phyloP scores from a whole-genome alignment of 2,113 vertebrate species.

The Naja naja region DNA sequence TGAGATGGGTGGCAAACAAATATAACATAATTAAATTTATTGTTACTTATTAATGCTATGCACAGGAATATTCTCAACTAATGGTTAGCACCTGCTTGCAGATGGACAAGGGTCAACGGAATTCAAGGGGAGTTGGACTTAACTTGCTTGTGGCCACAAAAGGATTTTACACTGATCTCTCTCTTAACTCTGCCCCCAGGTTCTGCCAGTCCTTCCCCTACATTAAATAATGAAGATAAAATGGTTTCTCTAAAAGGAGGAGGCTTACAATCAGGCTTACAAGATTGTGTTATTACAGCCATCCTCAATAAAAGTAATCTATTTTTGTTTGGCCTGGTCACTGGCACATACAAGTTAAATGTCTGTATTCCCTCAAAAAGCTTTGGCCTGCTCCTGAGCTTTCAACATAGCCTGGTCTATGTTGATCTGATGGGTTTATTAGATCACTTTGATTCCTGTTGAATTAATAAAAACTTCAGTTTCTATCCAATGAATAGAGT shows the following conservation, averaged over 20 bases:
- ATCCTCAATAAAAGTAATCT: not conserved
- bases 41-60: too few species aligned
- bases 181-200: too few species aligned
- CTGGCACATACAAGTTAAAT: not conserved
- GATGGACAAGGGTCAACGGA: not conserved
- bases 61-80: too few species aligned
- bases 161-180: too few species aligned
- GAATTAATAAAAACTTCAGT: not conserved
- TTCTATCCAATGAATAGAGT: not conserved
- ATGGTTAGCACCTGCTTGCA: too few species aligned
- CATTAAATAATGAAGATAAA: too few species aligned
- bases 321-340: not conserved
- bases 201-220: too few species aligned
- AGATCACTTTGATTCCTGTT: conserved; percentile 41
- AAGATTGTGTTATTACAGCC: not conserved
- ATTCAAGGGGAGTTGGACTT: not conserved
- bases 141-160: too few species aligned
- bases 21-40: too few species aligned
- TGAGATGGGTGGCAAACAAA: too few species aligned
- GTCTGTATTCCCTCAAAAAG: not conserved
- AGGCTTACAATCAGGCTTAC: not conserved
- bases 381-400: not conserved
- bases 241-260: not conserved
- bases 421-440: conserved; percentile 25
- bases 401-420: conserved; percentile 3